Base-by-base conservation (phyloP, 2,113 vertebrate genomes). In the Connochaetes taurinus region DNA sequence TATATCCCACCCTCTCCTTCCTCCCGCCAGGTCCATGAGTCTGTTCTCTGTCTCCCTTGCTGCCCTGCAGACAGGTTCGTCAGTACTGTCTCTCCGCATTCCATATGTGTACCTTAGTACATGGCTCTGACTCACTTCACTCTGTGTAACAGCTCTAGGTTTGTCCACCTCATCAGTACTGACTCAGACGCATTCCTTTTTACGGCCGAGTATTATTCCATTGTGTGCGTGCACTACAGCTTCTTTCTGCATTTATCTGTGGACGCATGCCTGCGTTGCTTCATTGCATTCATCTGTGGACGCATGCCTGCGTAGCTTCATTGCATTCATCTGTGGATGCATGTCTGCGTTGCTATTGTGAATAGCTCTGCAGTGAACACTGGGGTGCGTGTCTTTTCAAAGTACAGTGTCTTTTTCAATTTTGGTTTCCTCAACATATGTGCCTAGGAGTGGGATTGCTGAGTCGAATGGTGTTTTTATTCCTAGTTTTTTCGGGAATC, bases 211-310 rank as follows among this genome's bases (percentile, higher is more conserved):
- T 12, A 23, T 6, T 23, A 74, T 23, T 74, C 67, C 67, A 23
- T 23, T 40, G 19, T 40, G 19, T 40, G n/a, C 0, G 3, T 74
- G n/a, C 40, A 13, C 64, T 2, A 40, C n/a, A 74, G 0, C 19
- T 74, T 74, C 67, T 74, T 40, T 71, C 23, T 36, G n/a, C n/a
- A 23, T 40, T 71, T n/a, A 23, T 40, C 67, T 71, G 19, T 71
- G 23, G 10, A 12, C 23, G n/a, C 5, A 40, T n/a, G 23, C 23
- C 67, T 71, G 9, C 2, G 10, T 71, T 13, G 19, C 67, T 40
- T 71, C 67, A 40, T 23, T 36, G n/a, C n/a, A 23, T 40, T 71
- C 67, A 23, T 40, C 67, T 71, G 19, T 71, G 23, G 10, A 12
- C 23, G n/a, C 5, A 40, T n/a, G 23, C 23, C 67, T 71, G 9